Evolutionary conservation across 23 tunicate species (phyloP).

Genomic region (Clavelina lepadiformis): DNA sequence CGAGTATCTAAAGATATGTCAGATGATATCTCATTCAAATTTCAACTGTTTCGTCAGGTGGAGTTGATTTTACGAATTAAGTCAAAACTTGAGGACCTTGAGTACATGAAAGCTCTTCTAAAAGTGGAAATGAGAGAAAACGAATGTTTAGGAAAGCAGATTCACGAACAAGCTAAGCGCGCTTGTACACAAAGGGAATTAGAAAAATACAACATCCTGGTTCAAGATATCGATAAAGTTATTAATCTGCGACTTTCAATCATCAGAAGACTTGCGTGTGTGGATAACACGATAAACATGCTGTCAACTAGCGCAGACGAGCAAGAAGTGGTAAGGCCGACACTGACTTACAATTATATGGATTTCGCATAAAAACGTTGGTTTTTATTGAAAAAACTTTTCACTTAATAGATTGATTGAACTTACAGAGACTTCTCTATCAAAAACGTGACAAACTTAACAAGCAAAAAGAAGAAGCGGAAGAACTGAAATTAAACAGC

Average conservation of each 20-base stretch:
- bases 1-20: too few species aligned
- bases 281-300: conserved; percentile 58
- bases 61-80: conserved; percentile 62
- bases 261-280: conserved; percentile 54
- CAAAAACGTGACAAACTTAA: too few species aligned
- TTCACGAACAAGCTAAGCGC: conserved; percentile 11
- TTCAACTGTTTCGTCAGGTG: too few species aligned
- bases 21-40: too few species aligned
- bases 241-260: conserved; percentile 56
- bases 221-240: conserved; percentile 66
- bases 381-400: too few species aligned
- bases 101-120: conserved; percentile 30
- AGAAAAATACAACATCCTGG: conserved; percentile 58
- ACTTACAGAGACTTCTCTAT: too few species aligned
- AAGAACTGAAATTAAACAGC: too few species aligned
- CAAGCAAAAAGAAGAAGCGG: too few species aligned
- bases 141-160: conserved; percentile 46
- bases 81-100: conserved; percentile 43
- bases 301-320: conserved; percentile 19
- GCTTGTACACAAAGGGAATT: conserved; percentile 42
- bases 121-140: conserved; percentile 53
- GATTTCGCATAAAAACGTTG: too few species aligned
- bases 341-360: too few species aligned
- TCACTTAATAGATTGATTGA: too few species aligned
- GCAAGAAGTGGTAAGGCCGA: conserved; percentile 33